Conservation (phyloP, 2,113 vertebrate genomes). For the Parus major region DNA sequence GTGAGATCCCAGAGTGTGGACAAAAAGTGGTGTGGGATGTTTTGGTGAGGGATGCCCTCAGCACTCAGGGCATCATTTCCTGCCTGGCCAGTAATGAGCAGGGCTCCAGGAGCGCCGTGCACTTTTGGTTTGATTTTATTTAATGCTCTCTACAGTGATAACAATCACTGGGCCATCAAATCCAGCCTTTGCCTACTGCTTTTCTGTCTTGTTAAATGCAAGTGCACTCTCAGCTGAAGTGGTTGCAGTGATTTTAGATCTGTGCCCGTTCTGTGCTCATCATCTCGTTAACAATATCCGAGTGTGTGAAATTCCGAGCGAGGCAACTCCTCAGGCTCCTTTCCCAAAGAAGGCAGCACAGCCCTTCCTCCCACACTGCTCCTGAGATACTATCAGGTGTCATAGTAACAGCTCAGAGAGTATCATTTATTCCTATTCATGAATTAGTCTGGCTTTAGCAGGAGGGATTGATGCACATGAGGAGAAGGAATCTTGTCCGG, state of each 20-base stretch:
- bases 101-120: not conserved
- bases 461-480: not conserved
- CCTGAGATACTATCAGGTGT: not conserved
- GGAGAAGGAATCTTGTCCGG: not conserved
- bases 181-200: not conserved
- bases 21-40: not conserved
- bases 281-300: rapidly evolving
- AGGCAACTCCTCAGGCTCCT: not conserved
- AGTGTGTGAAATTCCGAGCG: not conserved
- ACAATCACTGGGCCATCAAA: not conserved
- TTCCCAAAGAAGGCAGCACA: not conserved
- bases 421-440: not conserved
- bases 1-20: not conserved
- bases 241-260: not conserved
- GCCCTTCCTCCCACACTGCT: not conserved
- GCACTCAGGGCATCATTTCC: not conserved
- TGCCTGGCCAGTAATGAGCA: not conserved
- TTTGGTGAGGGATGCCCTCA: not conserved
- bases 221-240: not conserved
- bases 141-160: not conserved
- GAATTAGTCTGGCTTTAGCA: not conserved
- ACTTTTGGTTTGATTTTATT: not conserved
- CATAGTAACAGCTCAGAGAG: not conserved
- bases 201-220: not conserved
- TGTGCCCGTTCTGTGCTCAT: not conserved